Percentiles rank a stretch among this genome's conserved stretches.
Evolutionary conservation across 2,797 vertebrate genomes (phyloP).

Genomic region (Danio jaintianensis): DNA sequence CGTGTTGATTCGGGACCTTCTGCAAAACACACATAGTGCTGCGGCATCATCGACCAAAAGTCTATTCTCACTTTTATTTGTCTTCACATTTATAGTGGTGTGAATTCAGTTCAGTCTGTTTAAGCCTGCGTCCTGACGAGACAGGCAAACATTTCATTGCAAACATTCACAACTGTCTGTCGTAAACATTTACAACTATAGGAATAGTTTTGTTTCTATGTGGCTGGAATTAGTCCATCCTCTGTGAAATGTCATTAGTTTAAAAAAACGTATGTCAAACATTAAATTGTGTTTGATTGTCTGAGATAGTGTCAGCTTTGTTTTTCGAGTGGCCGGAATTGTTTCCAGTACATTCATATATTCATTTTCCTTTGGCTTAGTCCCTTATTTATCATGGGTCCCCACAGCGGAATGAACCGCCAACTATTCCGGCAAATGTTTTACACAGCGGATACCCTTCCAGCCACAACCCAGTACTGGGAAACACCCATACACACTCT

Average conservation of each 20-base stretch:
- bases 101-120: slow-evolving; percentile 13
- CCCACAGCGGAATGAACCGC: too few relatives aligned
- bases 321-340: background rate
- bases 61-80: background rate
- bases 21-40: slow-evolving; percentile 30
- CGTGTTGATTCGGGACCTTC: slow-evolving; percentile 38
- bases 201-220: background rate
- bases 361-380: too few relatives aligned
- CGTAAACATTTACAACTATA: too few relatives aligned
- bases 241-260: background rate
- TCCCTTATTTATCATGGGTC: too few relatives aligned
- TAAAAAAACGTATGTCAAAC: background rate
- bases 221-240: background rate
- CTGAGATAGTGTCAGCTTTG: background rate
- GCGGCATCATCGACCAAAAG: background rate
- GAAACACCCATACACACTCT: too few relatives aligned
- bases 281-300: background rate
- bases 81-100: background rate
- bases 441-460: too few relatives aligned
- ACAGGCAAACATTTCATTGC: background rate
- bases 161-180: too few relatives aligned
- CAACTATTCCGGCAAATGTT: too few relatives aligned
- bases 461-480: too few relatives aligned
- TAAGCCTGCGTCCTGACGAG: background rate
- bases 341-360: too few relatives aligned